Evolutionary conservation across 35 echinoderm and acorn worm genomes (phyloP), one percentile per base, ranked within the genome.

Genomic region (Chiridota heheva): DNA sequence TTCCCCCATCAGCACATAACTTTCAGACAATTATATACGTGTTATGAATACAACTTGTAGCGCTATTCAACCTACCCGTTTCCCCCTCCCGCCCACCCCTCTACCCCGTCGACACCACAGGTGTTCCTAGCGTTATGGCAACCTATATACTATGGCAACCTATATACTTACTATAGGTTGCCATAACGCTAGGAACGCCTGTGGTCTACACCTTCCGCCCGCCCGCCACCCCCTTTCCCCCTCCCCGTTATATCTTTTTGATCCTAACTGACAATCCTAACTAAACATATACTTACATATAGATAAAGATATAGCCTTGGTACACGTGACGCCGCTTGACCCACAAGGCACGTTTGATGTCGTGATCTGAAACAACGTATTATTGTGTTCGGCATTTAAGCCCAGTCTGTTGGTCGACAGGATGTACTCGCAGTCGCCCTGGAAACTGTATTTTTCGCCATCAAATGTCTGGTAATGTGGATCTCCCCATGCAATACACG

Each of bases 381-480:
- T 44, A 36, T n/a, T 51, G 7, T 10, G n/a, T 51, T 51, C 46
- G 46, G 12, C 60, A 20, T 20, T 64, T 20, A 31, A 15, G 12
- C 15, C 27, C 60, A 26, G 10, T 20, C n/a, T 10, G 33, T 8
- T 46, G 22, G 44, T 44, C 4, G 69, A 78, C 5, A 93, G 33
- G 5, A 88, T 84, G 18, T 93, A 93, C 39, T 93, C 90, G 47
- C 90, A 93, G 35, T 93, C 90, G 16, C 90, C 90, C 40, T 93
- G 90, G 60, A 88, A 88, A 72, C 84, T 72, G 44, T 83, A 93
- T 32, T 36, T 70, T 34, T 70, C 70, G 1, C 77, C 85, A 78
- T 93, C 90, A 68, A 93, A 93, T 58, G 90, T 84, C 79, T 83
- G 75, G 80, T 83, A 93, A 60, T 93, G 90, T 60, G 90, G 90